Evolutionary conservation across 2,888 invertebrate species (phyloP).

Genomic region (Antitype chi): DNA sequence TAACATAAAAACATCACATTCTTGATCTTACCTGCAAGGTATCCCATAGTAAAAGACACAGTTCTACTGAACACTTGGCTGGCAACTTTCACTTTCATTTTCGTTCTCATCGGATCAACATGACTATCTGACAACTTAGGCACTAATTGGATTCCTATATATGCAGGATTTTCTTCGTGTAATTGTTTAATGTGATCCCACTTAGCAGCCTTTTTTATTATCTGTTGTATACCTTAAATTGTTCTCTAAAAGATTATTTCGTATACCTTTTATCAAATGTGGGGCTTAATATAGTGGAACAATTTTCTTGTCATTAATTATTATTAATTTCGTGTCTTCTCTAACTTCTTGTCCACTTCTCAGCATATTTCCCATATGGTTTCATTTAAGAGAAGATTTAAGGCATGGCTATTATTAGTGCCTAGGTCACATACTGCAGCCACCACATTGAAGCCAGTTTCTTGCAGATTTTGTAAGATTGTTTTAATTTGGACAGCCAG

Average conservation of each 20-base stretch:
- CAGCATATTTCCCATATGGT: conserved; percentile 11
- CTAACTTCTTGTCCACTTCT: conserved; percentile 21
- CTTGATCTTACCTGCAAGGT: too few relatives aligned
- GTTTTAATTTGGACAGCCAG: conserved; percentile 57
- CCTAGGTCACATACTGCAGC: conserved; percentile 40
- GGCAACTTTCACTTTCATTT: too few relatives aligned
- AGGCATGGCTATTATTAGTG: too few relatives aligned
- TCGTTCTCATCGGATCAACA: neutral
- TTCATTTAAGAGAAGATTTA: neutral
- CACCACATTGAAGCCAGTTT: conserved; percentile 57
- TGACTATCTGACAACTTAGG: conserved; percentile 9
- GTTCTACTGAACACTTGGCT: too few relatives aligned
- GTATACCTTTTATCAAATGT: conserved; percentile 16
- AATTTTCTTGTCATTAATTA: conserved; percentile 23
- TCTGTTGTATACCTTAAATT: conserved; percentile 10
- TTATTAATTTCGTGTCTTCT: conserved; percentile 2
- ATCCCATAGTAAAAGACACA: too few relatives aligned
- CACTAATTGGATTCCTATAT: conserved; percentile 5
- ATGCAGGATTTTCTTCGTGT: neutral
- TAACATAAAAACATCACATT: too few relatives aligned
- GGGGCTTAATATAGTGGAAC: conserved; percentile 16
- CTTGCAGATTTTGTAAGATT: conserved; percentile 51
- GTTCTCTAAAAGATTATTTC: conserved; percentile 13
- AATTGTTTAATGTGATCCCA: conserved; percentile 5
- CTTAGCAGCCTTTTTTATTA: conserved; percentile 1